Evolutionary conservation across 2,888 invertebrate genomes (phyloP), one percentile per base, ranked within the genome.

Genomic region (Caenorhabditis panamensis): DNA sequence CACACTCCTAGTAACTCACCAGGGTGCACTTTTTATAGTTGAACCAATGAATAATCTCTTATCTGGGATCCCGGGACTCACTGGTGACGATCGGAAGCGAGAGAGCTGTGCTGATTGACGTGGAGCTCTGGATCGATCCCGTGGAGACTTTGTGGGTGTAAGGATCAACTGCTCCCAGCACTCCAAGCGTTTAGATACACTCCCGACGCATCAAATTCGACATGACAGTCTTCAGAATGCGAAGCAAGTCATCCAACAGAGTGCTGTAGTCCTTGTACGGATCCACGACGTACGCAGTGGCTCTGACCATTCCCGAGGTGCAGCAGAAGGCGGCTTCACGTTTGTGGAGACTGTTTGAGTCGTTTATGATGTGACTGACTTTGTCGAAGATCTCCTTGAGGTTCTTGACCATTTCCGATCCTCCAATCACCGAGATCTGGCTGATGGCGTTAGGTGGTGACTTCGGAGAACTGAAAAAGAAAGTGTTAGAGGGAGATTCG

Each of bases 131-230:
- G 1, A 90, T 88, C 2, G 86, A 82, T 18, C 97, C 97, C 79
- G 82, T 85, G 78, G 84, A 86, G 93, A 97, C 95, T 92, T 98
- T 98, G 91, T 97, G 96, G 90, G 96, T 96, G 92, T 97, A 99
- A 0, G 99, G 99, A 93, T 99, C 99, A 87, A 99, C 93, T 0
- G 98, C 98, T 4, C 99, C 99, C 1, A 99, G 92, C 1, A 98
- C 92, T 4, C 99, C 99, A 16, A 99, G 92, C 13, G 98, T 97
- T 67, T 97, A 93, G 76, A 99, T 96, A 0, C 97, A 97, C 93
- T 97, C 95, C 22, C 88, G 82, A 22, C 90, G 84, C 86, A 89
- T 91, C 18, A 86, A 72, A 18, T 84, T 83, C 11, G 82, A 80
- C 84, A 97, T 97, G 91, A 99, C 99, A 1, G 97, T 97, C 92